phyloP scores from a whole-genome alignment of 2,113 vertebrate species.

The Puma concolor region DNA sequence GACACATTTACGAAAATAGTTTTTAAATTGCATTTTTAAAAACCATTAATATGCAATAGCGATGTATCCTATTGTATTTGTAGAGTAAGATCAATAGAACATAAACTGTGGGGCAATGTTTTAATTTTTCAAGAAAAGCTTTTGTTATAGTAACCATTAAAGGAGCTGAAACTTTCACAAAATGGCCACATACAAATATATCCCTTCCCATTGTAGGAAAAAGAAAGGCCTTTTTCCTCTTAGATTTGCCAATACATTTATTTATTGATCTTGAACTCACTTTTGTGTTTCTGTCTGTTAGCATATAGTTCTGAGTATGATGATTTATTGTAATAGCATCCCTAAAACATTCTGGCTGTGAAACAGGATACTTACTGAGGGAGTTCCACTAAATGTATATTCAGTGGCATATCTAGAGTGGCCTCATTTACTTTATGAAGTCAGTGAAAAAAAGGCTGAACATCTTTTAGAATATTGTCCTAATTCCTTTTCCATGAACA shows the following conservation, averaged over 20 bases:
- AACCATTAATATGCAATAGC: not conserved
- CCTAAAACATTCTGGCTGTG: not conserved
- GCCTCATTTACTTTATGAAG: not conserved
- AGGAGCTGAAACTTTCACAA: not conserved
- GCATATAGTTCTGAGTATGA: not conserved
- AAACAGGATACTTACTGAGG: not conserved
- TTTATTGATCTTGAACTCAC: not conserved
- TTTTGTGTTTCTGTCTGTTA: not conserved
- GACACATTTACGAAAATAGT: not conserved
- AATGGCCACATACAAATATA: not conserved
- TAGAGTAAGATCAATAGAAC: not conserved
- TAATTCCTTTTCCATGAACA: not conserved
- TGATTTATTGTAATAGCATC: not conserved
- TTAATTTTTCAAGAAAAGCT: not conserved
- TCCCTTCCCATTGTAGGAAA: not conserved
- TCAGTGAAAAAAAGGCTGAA: not conserved
- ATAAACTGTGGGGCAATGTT: not conserved
- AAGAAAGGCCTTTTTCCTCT: not conserved
- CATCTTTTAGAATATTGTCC: not conserved
- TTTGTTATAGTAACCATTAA: not conserved
- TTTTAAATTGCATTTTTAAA: not conserved
- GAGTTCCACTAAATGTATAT: not conserved
- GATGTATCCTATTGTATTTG: not conserved
- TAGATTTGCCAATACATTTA: not conserved
- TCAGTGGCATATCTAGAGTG: not conserved